A percentile compares a stretch with the other conserved stretches of the same genome.
phyloP scores from a whole-genome alignment of 2,797 vertebrate species.

The Avahi laniger region DNA sequence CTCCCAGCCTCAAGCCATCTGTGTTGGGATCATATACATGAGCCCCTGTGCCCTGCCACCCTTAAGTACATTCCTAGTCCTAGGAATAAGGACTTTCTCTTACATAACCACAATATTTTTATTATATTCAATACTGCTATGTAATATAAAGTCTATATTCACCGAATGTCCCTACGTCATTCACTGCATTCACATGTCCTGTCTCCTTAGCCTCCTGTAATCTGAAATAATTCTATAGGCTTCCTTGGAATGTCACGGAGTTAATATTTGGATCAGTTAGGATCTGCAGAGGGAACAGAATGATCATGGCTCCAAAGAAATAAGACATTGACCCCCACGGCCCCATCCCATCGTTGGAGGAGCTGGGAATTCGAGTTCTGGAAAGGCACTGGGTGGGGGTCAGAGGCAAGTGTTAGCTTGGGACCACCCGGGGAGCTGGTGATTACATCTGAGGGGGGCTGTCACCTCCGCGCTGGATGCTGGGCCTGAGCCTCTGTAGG shows the following conservation, averaged over 20 bases:
- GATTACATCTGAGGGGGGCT: neutral
- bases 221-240: neutral
- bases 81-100: neutral
- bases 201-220: neutral
- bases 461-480: no score
- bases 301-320: neutral
- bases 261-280: neutral
- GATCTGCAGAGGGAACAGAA: neutral
- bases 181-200: neutral
- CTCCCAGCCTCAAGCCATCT: neutral
- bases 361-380: fast-evolving
- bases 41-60: neutral
- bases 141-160: neutral
- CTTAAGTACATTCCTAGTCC: neutral
- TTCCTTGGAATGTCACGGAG: neutral
- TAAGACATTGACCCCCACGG: neutral
- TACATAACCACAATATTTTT: neutral
- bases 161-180: neutral
- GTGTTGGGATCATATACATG: neutral
- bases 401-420: neutral
- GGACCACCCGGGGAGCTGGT: fast-evolving
- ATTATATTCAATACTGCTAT: neutral
- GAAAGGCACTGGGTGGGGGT: fast-evolving
- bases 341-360: neutral
- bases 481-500: neutral